phyloP scores from a whole-genome alignment of 2,888 invertebrate species.

The Chromoteleia sp. region DNA sequence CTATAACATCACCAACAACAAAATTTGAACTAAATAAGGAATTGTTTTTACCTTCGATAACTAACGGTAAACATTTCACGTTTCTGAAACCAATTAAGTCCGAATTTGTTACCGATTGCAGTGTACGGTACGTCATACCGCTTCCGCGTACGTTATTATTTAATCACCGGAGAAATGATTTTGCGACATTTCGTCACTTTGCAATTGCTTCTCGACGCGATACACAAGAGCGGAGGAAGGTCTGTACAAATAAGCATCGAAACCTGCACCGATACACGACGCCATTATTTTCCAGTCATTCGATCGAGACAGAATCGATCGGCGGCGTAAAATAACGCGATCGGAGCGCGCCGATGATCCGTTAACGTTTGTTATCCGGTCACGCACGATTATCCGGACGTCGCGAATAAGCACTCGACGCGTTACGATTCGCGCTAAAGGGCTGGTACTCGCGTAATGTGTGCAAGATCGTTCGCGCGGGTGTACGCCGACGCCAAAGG shows the following conservation, averaged over 20 bases:
- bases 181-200: slow-evolving; percentile 66
- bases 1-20: too few relatives aligned
- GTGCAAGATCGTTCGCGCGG: slow-evolving; percentile 65
- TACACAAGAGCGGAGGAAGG: slow-evolving; percentile 59
- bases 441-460: slow-evolving; percentile 57
- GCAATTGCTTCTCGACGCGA: slow-evolving; percentile 47
- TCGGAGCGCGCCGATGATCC: slow-evolving; percentile 25
- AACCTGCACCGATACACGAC: slow-evolving; percentile 28
- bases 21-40: too few relatives aligned
- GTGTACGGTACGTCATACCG: too few relatives aligned
- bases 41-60: too few relatives aligned
- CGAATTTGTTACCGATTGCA: too few relatives aligned
- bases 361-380: slow-evolving; percentile 38
- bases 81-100: too few relatives aligned
- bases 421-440: slow-evolving; percentile 61
- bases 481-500: slow-evolving; percentile 66
- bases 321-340: slow-evolving; percentile 46
- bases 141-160: slow-evolving; percentile 66
- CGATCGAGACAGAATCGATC: slow-evolving; percentile 44
- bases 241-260: slow-evolving; percentile 30
- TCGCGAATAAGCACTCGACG: slow-evolving; percentile 48
- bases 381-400: slow-evolving; percentile 50
- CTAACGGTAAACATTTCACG: too few relatives aligned
- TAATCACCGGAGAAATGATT: slow-evolving; percentile 35
- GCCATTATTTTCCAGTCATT: slow-evolving; percentile 37